Evolutionary conservation across 2,797 vertebrate genomes (phyloP), one percentile per base, ranked within the genome.

Genomic region (Anniella stebbinsi): DNA sequence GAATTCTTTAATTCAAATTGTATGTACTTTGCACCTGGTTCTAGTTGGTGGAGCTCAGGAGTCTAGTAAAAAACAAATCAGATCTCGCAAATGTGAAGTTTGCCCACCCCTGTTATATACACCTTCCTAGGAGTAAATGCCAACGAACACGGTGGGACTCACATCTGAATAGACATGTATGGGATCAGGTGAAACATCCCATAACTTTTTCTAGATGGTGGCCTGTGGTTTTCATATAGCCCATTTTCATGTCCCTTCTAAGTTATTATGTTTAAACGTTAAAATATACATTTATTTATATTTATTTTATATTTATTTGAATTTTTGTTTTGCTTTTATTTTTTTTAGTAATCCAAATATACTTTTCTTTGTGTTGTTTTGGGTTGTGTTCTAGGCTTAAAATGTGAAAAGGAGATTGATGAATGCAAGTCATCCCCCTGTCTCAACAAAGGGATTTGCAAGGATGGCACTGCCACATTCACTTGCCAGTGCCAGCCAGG

Each of bases 391-490:
- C 76, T 95, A 99, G 99, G 99, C 91, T 98, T 98, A 86, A 99
- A 99, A 94, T 99, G 99, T 97, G 99, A 99, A 96, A 96, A 97
- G 54, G 98, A 99, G 96, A 96, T 99, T 70, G 97, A 99, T 85
- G 99, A 99, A 90, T 99, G 99, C 93, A 98, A 98, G 92, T 98
- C 98, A 0, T 94, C 96, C 91, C 99, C 99, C 0, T 99, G 99
- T 94, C 98, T 97, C 94, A 98, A 99, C 87, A 97, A 96, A 75
- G 99, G 98, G 67, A 90, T 97, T 67, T 99, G 99, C 94, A 98
- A 96, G 94, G 99, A 99, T 88, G 97, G 95, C 13, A 96, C 98
- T 94, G 98, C 98, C 91, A 97, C 97, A 84, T 99, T 98, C 92
- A 90, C 97, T 94, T 99, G 99, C 95, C 97, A 98, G 92, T 99